Percentiles rank a stretch among this genome's conserved stretches.
These are phyloP conservation scores for Bombus breviceps DNA, from an alignment of 1,140 invertebrate species.

Conservation along the genomic window DNA sequence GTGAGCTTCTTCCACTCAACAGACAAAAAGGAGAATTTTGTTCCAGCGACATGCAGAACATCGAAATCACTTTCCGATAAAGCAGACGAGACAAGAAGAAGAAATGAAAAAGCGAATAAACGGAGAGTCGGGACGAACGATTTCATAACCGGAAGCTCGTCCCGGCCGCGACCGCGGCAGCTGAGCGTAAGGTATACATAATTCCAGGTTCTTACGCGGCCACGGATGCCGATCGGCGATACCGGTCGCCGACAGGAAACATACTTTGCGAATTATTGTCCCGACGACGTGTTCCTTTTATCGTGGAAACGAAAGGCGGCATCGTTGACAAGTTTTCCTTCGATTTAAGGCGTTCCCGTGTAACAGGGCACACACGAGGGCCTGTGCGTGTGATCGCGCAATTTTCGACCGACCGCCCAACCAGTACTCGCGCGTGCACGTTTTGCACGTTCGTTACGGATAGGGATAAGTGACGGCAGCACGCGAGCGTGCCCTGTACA, in stretches of 20 bases:
- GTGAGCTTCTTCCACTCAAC: no score
- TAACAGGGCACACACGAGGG: not conserved
- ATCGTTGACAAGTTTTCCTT: slow-evolving; percentile 47
- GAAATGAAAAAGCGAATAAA: not conserved
- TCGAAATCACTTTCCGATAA: slow-evolving; percentile 23
- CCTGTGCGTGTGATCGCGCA: slow-evolving; percentile 28
- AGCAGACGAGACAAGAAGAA: not conserved
- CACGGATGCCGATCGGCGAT: slow-evolving; percentile 45
- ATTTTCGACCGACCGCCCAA: slow-evolving; percentile 20
- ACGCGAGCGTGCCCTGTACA: slow-evolving; percentile 1
- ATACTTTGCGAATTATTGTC: slow-evolving; percentile 50
- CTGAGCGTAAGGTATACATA: slow-evolving; percentile 42
- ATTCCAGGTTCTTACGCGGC: slow-evolving; percentile 44
- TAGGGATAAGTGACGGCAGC: not conserved
- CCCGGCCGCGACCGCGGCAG: slow-evolving; percentile 30
- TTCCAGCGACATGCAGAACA: not conserved
- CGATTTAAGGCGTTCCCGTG: not conserved
- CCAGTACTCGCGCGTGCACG: not conserved
- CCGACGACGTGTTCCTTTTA: slow-evolving; percentile 28
- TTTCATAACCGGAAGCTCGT: slow-evolving; percentile 52
- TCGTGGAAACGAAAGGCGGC: slow-evolving; percentile 40
- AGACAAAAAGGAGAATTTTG: not conserved
- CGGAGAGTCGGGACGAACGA: not conserved
- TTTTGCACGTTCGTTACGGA: slow-evolving; percentile 3
- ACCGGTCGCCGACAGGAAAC: slow-evolving; percentile 46